Percentiles rank a stretch among this genome's conserved stretches.
These are phyloP conservation scores for Plutomurus gul DNA, from an alignment of 1,140 invertebrate species.

Conservation along the genomic window DNA sequence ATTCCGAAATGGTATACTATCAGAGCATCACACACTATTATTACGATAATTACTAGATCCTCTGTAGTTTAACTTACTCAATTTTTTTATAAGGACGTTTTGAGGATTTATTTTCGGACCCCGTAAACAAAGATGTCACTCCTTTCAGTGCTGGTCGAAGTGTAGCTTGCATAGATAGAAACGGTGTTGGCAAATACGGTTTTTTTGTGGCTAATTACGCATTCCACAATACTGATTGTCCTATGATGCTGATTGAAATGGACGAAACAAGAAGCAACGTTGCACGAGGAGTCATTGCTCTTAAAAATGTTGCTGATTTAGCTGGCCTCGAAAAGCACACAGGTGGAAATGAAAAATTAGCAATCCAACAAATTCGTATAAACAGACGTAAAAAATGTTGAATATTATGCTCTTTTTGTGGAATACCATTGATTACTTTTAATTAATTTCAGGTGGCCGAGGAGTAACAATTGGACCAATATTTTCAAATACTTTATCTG, in stretches of 20 bases:
- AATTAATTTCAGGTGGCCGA: not conserved
- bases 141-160: not conserved
- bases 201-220: not conserved
- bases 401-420: too few species aligned
- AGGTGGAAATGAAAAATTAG: not conserved
- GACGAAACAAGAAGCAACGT: not conserved
- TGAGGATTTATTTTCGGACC: not conserved
- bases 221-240: not conserved
- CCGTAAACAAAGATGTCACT: not conserved
- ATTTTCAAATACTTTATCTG: not conserved
- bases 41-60: too few species aligned
- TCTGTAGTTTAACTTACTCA: too few species aligned
- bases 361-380: too few species aligned
- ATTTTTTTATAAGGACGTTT: not conserved
- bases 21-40: too few species aligned
- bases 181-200: not conserved
- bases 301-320: not conserved
- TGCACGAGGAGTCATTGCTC: not conserved
- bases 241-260: not conserved
- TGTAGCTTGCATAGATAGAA: not conserved
- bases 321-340: not conserved
- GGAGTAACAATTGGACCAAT: conserved; percentile 2
- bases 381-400: too few species aligned
- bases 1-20: conserved; percentile 3
- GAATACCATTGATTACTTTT: not conserved